Evolutionary conservation across 2,797 vertebrate genomes (phyloP).

Genomic region (Euphonia xanthogaster): DNA sequence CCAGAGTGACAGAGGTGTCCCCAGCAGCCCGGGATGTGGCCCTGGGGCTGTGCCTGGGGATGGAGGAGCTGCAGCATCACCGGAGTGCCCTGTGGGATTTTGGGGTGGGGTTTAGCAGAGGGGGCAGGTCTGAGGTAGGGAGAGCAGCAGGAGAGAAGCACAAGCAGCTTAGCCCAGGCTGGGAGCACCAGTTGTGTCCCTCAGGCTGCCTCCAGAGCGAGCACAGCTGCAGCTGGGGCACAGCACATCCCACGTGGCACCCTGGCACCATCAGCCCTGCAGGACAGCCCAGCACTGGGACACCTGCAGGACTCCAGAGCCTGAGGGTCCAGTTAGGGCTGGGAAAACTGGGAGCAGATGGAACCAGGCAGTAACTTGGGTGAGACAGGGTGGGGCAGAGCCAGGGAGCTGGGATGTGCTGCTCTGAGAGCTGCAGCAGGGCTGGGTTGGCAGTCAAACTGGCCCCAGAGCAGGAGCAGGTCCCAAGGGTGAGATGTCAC

Average conservation of each 20-base stretch:
- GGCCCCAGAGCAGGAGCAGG: neutral
- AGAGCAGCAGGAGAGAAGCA: neutral
- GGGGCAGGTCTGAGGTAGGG: neutral
- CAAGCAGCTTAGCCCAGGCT: neutral
- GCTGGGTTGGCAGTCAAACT: neutral
- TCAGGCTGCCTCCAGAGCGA: neutral
- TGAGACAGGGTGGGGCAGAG: neutral
- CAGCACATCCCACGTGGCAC: fast-evolving
- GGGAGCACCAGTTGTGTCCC: neutral
- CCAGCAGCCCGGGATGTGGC: fast-evolving
- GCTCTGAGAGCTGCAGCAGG: neutral
- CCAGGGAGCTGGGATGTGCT: neutral
- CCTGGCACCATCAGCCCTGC: neutral
- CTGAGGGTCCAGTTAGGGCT: neutral
- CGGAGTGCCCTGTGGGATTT: neutral
- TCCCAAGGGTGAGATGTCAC: neutral
- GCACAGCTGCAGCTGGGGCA: neutral
- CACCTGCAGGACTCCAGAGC: neutral
- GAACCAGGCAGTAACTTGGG: neutral
- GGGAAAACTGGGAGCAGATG: neutral
- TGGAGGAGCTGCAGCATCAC: neutral
- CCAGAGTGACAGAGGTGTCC: neutral
- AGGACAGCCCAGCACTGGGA: neutral
- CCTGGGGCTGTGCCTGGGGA: neutral
- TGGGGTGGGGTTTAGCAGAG: neutral